phyloP scores from a whole-genome alignment of 2,797 vertebrate species.

The Rhincodon typus region DNA sequence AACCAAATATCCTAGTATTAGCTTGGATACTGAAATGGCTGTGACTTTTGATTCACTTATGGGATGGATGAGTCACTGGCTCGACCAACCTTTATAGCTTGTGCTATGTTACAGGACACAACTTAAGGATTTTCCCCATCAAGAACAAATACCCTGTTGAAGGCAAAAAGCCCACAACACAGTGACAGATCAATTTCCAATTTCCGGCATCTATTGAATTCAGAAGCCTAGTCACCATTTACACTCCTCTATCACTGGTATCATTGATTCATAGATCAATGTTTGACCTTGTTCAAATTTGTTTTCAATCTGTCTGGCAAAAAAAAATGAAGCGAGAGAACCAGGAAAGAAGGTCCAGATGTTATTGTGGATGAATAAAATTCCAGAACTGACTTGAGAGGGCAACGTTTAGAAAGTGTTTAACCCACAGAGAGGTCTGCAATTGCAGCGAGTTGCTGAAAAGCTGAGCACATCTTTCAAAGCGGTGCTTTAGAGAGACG shows the following conservation, averaged over 20 bases:
- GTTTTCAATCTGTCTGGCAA: neutral
- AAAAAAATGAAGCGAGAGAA: neutral
- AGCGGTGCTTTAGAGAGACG: neutral
- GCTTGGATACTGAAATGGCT: too few relatives aligned
- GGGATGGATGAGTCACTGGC: too few relatives aligned
- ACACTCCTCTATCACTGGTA: neutral
- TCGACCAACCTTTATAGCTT: too few relatives aligned
- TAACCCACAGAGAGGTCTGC: neutral
- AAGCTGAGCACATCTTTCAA: conserved; percentile 21
- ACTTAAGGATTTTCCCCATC: too few relatives aligned
- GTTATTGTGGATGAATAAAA: neutral
- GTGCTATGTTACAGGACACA: too few relatives aligned
- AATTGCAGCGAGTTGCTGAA: neutral
- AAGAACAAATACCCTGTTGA: too few relatives aligned
- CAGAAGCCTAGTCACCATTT: neutral
- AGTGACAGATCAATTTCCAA: neutral
- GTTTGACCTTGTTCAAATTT: neutral
- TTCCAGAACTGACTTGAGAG: neutral
- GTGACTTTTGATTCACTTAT: too few relatives aligned
- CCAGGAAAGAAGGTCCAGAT: neutral
- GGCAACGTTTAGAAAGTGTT: neutral
- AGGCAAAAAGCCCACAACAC: too few relatives aligned
- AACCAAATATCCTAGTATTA: too few relatives aligned
- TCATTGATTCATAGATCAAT: neutral
- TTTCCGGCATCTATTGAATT: neutral